A percentile compares a stretch with the other conserved stretches of the same genome.
phyloP scores from a whole-genome alignment of 2,888 invertebrate species.

The Chymomyza fuscimana region DNA sequence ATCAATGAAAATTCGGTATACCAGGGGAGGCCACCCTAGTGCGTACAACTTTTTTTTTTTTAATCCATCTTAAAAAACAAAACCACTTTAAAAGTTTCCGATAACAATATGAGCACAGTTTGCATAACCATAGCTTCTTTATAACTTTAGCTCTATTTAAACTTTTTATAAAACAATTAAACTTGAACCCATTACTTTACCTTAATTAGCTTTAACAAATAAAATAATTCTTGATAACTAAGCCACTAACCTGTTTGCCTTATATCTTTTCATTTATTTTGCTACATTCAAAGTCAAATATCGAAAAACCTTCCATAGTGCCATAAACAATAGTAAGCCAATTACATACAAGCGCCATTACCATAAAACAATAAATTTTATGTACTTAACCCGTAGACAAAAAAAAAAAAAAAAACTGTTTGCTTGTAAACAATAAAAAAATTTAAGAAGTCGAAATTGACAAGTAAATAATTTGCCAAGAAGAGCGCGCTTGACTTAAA shows the following conservation, averaged over 20 bases:
- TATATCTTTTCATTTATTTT: background rate
- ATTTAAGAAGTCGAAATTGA: background rate
- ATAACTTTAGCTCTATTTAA: too few species aligned
- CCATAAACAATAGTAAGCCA: background rate
- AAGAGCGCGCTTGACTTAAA: background rate
- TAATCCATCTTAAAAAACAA: too few species aligned
- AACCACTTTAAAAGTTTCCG: too few species aligned
- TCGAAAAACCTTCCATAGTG: background rate
- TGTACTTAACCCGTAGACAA: constrained; percentile 22
- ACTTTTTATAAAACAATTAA: background rate
- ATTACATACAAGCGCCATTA: background rate
- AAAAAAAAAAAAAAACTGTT: constrained; percentile 12
- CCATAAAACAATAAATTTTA: background rate
- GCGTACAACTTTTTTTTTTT: too few species aligned
- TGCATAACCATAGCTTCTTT: too few species aligned
- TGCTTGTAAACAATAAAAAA: background rate
- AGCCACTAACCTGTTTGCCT: background rate
- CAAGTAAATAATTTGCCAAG: background rate
- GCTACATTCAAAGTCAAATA: background rate
- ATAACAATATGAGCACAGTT: too few species aligned
- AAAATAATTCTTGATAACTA: background rate
- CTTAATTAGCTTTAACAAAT: background rate
- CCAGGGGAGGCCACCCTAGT: too few species aligned
- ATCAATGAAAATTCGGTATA: too few species aligned
- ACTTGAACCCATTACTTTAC: background rate